Evolutionary conservation across 2,797 vertebrate species (phyloP).

Genomic region (Scolopax rusticola): DNA sequence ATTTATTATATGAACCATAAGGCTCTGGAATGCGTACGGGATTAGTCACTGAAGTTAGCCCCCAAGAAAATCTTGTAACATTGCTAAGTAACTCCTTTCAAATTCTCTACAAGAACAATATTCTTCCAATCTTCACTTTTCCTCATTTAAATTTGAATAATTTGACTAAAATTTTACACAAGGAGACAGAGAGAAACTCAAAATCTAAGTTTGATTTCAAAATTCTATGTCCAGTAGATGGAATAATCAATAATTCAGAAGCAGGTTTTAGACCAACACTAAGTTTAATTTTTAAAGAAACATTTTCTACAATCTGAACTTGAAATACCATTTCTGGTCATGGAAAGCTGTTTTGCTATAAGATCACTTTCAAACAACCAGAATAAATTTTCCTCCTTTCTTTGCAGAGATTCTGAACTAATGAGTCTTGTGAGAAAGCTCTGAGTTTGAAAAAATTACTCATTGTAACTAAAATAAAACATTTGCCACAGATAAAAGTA

Average conservation of each 20-base stretch:
- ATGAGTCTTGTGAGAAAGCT: neutral
- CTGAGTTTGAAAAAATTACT: neutral
- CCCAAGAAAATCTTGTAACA: neutral
- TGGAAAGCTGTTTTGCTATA: neutral
- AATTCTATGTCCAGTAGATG: neutral
- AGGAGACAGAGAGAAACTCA: neutral
- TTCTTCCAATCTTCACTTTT: neutral
- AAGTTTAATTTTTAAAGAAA: neutral
- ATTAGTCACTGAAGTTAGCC: neutral
- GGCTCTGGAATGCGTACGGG: neutral
- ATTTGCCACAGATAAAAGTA: neutral
- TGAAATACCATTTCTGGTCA: neutral
- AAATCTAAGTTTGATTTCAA: neutral
- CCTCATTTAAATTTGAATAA: neutral
- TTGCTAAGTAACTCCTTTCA: neutral
- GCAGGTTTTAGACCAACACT: neutral
- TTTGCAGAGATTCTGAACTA: neutral
- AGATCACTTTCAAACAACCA: neutral
- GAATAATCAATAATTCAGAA: neutral
- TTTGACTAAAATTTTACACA: neutral
- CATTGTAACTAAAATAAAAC: neutral
- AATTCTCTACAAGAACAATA: neutral
- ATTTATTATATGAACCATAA: neutral
- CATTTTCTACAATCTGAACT: neutral
- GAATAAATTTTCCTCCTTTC: neutral